Evolutionary conservation across 2,113 vertebrate genomes (phyloP).

Genomic region (Pomatostomus ruficeps): DNA sequence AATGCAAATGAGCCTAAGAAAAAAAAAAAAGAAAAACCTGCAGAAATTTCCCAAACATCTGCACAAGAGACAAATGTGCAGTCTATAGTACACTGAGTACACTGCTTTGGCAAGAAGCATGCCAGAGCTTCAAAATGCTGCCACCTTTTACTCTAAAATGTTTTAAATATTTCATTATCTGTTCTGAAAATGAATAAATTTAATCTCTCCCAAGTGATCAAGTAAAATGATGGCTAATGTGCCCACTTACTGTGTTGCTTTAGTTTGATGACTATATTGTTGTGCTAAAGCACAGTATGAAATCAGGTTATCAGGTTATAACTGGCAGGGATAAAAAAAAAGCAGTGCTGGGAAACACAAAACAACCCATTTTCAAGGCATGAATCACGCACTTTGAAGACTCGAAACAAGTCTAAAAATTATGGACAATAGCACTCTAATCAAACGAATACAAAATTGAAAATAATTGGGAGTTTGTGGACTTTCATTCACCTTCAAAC

Average conservation of each 20-base stretch:
- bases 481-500: constrained; percentile 47
- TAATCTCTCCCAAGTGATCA: constrained; percentile 80
- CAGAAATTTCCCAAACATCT: constrained; percentile 63
- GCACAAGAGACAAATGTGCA: neutral
- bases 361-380: constrained; percentile 47
- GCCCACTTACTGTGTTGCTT: constrained; percentile 75
- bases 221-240: constrained; percentile 78
- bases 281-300: constrained; percentile 75
- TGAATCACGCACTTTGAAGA: constrained; percentile 53
- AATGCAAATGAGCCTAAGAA: constrained; percentile 67
- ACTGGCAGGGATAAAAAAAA: constrained; percentile 71
- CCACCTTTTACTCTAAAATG: constrained; percentile 57
- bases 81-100: neutral
- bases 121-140: constrained; percentile 41
- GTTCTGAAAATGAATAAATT: constrained; percentile 77
- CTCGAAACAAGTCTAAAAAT: constrained; percentile 41
- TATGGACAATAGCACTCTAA: constrained; percentile 51
- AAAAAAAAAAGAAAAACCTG: neutral
- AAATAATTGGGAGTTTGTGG: constrained; percentile 54
- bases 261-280: constrained; percentile 78
- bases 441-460: constrained; percentile 47
- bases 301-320: constrained; percentile 77
- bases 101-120: constrained; percentile 30
- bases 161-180: constrained; percentile 82
- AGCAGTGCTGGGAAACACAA: constrained; percentile 52